Percentiles rank a stretch among this genome's conserved stretches.
Conservation (phyloP, 2,113 vertebrate genomes). For the Neogale vison region DNA sequence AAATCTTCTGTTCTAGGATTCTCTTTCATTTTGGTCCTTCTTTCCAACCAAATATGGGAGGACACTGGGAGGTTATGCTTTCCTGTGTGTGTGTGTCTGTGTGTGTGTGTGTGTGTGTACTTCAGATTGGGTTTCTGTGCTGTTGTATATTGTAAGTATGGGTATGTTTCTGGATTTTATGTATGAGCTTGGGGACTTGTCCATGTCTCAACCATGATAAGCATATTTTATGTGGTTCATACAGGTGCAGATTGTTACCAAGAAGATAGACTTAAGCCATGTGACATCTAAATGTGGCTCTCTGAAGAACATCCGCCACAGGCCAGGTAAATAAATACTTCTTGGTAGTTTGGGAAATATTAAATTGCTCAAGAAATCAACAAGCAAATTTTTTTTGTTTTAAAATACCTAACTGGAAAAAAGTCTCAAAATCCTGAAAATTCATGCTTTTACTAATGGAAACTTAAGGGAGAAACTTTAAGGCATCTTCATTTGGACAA, state of each 20-base stretch:
- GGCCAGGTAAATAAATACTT: conserved; percentile 89
- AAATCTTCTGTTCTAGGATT: conserved; percentile 79
- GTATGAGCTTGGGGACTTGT: not conserved
- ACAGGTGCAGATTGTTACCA: conserved; percentile 94
- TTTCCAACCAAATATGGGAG: conserved; percentile 24
- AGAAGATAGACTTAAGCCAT: conserved; percentile 97
- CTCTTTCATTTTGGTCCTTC: conserved; percentile 58
- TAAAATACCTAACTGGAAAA: not conserved
- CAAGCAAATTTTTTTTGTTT: not conserved
- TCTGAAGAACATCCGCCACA: conserved; percentile 94
- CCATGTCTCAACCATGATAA: conserved; percentile 29
- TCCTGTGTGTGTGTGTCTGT: not conserved
- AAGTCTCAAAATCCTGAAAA: conserved; percentile 8
- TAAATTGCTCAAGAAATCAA: not conserved
- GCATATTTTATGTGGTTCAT: conserved; percentile 54
- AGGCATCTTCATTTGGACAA: not conserved
- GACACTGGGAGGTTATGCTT: not conserved
- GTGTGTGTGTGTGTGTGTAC: not conserved
- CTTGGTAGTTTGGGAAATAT: not conserved
- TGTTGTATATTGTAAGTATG: not conserved
- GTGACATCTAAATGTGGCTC: conserved; percentile 96
- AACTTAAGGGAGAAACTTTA: conserved; percentile 2
- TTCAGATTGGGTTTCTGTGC: not conserved
- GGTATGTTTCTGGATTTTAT: conserved; percentile 2
- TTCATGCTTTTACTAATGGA: not conserved